Percentiles rank a stretch among this genome's conserved stretches.
Conservation (phyloP, 2,888 invertebrate genomes). For the Microctonus hyperodae region DNA sequence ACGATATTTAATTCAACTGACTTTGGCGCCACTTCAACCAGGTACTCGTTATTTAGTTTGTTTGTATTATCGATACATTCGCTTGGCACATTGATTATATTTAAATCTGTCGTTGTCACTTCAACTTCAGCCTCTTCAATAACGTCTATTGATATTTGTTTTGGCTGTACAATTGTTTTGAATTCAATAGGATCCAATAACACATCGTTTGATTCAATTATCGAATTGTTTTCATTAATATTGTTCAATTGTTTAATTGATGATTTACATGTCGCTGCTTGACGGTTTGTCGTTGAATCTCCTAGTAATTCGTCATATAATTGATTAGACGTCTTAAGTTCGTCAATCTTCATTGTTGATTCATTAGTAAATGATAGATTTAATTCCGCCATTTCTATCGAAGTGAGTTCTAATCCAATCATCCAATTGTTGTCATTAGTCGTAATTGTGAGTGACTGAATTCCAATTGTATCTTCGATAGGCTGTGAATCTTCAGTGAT, state of each 20-base stretch:
- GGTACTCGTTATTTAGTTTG: not conserved
- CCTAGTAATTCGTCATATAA: not conserved
- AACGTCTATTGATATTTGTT: not conserved
- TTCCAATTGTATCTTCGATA: constrained; percentile 30
- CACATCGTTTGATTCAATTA: not conserved
- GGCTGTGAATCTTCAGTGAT: constrained; percentile 17
- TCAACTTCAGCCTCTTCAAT: not conserved
- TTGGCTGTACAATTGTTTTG: not conserved
- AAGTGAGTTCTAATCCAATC: not conserved
- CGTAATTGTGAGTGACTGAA: constrained; percentile 13
- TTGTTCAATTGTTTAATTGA: not conserved
- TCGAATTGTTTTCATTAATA: not conserved
- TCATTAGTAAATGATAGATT: not conserved
- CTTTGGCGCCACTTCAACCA: not conserved
- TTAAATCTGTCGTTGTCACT: not conserved
- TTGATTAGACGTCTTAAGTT: not conserved
- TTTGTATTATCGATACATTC: not conserved
- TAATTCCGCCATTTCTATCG: not conserved
- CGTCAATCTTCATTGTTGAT: constrained; percentile 1
- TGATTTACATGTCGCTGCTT: not conserved
- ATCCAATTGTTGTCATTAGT: not conserved
- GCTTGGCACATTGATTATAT: not conserved
- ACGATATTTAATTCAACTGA: not conserved
- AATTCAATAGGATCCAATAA: not conserved
- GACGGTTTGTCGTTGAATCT: not conserved